Evolutionary conservation across 2,113 vertebrate genomes (phyloP).

Genomic region (Eurystomus gularis): DNA sequence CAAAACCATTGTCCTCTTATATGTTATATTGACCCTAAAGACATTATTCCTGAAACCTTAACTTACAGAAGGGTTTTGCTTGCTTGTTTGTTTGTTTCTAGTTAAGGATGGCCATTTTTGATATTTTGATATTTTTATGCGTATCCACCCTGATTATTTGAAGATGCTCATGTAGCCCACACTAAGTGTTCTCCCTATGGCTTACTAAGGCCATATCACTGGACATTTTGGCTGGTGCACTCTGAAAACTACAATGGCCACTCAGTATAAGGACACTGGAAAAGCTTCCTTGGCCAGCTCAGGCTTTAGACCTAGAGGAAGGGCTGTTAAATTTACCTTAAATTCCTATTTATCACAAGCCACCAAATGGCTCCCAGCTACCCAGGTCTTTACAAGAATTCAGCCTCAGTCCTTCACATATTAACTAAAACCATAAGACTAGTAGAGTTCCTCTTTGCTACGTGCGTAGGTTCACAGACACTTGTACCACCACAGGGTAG

Average conservation of each 20-base stretch:
- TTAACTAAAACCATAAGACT: not conserved
- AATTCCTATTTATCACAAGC: not conserved
- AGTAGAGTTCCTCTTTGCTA: not conserved
- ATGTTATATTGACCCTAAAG: not conserved
- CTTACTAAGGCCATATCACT: not conserved
- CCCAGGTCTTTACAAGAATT: not conserved
- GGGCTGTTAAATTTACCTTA: not conserved
- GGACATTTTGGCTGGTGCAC: not conserved
- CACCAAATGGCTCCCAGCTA: not conserved
- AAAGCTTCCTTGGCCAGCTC: not conserved
- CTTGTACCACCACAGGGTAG: not conserved
- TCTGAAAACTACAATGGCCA: not conserved
- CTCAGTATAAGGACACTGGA: not conserved
- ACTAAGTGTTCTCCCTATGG: not conserved
- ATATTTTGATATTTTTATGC: not conserved
- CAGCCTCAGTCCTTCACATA: not conserved
- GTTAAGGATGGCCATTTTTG: not conserved
- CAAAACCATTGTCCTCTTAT: not conserved
- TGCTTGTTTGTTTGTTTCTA: not conserved
- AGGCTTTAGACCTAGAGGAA: not conserved
- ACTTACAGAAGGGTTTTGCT: fast-evolving
- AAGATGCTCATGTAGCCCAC: not conserved
- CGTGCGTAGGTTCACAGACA: not conserved
- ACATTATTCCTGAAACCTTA: not conserved
- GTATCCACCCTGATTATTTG: not conserved